phyloP scores from a whole-genome alignment of 2,888 invertebrate species.

The Pyralis farinalis region DNA sequence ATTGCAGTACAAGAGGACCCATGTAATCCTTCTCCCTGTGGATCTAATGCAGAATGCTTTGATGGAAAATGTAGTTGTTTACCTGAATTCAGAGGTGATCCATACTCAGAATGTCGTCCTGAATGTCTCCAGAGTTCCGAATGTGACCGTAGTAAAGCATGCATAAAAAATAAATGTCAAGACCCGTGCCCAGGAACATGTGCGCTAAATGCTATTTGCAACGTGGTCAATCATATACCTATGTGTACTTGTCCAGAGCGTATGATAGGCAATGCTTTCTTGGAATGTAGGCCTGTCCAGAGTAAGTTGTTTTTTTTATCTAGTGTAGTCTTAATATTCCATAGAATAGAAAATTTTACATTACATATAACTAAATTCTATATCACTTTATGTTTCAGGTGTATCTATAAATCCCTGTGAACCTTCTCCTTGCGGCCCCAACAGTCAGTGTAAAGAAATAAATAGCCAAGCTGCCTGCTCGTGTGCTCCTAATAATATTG shows the following conservation, averaged over 20 bases:
- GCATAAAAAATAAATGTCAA: slow-evolving; percentile 86
- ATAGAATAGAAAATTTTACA: too few species aligned
- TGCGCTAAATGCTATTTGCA: slow-evolving; percentile 86
- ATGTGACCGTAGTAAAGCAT: slow-evolving; percentile 85
- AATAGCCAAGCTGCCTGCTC: slow-evolving; percentile 86
- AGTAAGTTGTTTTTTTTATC: slow-evolving; percentile 60
- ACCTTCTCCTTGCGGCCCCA: slow-evolving; percentile 84
- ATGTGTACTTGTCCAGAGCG: slow-evolving; percentile 82
- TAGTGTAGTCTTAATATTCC: too few species aligned
- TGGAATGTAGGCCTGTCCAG: slow-evolving; percentile 78
- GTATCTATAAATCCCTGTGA: slow-evolving; percentile 77
- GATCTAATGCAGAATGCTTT: slow-evolving; percentile 86
- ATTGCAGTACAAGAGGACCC: slow-evolving; percentile 73
- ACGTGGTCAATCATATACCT: slow-evolving; percentile 83
- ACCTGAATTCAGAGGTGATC: slow-evolving; percentile 88
- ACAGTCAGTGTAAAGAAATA: slow-evolving; percentile 82
- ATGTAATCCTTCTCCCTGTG: slow-evolving; percentile 85
- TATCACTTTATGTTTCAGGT: background rate
- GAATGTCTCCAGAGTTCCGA: slow-evolving; percentile 89
- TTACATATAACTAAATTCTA: background rate
- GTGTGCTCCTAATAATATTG: slow-evolving; percentile 83
- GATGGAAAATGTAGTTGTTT: slow-evolving; percentile 87
- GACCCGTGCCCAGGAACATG: slow-evolving; percentile 92
- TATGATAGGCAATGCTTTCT: slow-evolving; percentile 86
- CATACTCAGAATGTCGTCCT: slow-evolving; percentile 87